Percentiles rank a stretch among this genome's conserved stretches.
Evolutionary conservation across 2,888 invertebrate species (phyloP).

Genomic region (Alsophila aescularia): DNA sequence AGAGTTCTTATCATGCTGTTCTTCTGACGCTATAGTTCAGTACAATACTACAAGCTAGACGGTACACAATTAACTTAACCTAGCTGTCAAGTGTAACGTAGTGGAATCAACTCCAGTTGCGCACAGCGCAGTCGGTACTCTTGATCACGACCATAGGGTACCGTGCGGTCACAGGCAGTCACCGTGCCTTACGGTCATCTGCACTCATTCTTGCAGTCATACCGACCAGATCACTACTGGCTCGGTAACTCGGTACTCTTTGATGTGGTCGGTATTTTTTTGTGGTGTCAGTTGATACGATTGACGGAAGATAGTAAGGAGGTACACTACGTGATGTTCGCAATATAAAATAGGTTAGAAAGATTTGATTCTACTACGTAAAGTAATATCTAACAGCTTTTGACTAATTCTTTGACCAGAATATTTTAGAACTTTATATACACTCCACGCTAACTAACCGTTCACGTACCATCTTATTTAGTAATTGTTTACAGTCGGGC

Average conservation of each 20-base stretch:
- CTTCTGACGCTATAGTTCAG: too few relatives aligned
- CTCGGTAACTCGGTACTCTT: constrained; percentile 20
- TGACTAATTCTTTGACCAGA: too few relatives aligned
- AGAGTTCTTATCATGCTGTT: too few relatives aligned
- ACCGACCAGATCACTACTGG: constrained; percentile 20
- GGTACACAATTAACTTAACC: constrained; percentile 27
- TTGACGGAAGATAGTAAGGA: constrained; percentile 24
- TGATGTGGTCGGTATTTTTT: constrained; percentile 23
- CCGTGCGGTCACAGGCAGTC: constrained; percentile 19
- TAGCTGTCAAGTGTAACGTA: constrained; percentile 38
- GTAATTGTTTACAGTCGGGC: too few relatives aligned
- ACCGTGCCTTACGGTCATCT: constrained; percentile 18
- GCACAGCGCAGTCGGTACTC: constrained; percentile 26
- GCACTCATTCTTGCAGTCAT: constrained; percentile 25
- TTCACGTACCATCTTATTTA: too few relatives aligned
- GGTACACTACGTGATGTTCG: constrained; percentile 13
- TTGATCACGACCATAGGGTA: constrained; percentile 32
- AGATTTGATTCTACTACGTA: too few relatives aligned
- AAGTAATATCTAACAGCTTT: too few relatives aligned
- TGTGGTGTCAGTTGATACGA: constrained; percentile 25
- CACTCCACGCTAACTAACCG: too few relatives aligned
- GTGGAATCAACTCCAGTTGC: constrained; percentile 31
- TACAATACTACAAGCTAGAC: background rate
- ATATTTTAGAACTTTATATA: too few relatives aligned
- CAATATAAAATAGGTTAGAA: constrained; percentile 15